phyloP scores from a whole-genome alignment of 1,140 invertebrate species.

The Bombyx mandarina region DNA sequence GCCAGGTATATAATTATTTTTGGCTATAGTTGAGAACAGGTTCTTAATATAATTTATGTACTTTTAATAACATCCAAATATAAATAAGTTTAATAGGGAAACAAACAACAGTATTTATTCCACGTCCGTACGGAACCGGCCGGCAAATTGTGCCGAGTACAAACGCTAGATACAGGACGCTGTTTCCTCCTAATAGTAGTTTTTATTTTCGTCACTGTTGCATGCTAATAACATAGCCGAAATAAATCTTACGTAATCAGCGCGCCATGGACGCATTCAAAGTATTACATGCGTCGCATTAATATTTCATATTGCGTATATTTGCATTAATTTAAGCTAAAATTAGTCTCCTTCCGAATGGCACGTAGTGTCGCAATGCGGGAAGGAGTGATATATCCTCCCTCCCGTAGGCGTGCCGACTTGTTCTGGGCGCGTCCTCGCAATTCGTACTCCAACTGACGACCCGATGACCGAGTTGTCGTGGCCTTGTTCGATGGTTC shows the following conservation, averaged over 20 bases:
- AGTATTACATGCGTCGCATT: conserved; percentile 1
- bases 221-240: conserved; percentile 18
- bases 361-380: conserved; percentile 52
- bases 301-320: neutral
- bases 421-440: conserved; percentile 49
- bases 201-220: conserved; percentile 23
- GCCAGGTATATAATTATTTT: too few species aligned
- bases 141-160: conserved; percentile 8
- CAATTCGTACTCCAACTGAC: conserved; percentile 24
- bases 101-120: too few species aligned
- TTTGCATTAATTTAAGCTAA: neutral
- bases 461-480: conserved; percentile 55
- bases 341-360: neutral
- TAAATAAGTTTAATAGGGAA: too few species aligned
- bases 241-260: conserved; percentile 32
- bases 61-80: too few species aligned
- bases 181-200: conserved; percentile 21
- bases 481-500: conserved; percentile 31
- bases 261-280: neutral
- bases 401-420: conserved; percentile 42
- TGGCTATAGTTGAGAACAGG: too few species aligned
- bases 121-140: conserved; percentile 14
- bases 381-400: conserved; percentile 52
- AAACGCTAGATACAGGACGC: conserved; percentile 2
- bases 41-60: too few species aligned